Percentiles rank a stretch among this genome's conserved stretches.
Evolutionary conservation across 2,113 vertebrate species (phyloP).

Genomic region (Ctenomys sociabilis): DNA sequence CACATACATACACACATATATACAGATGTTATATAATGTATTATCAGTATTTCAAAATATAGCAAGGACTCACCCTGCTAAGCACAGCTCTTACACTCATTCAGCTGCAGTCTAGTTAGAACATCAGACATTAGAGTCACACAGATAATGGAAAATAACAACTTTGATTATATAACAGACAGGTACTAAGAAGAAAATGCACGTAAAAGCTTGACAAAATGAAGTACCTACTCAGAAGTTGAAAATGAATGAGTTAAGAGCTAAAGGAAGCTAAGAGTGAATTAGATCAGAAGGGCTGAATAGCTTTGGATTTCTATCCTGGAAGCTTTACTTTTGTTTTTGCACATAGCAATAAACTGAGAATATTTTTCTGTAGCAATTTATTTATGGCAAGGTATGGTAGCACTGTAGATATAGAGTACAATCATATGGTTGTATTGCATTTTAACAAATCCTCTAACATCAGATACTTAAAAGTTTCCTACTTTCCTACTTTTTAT

Average conservation of each 20-base stretch:
- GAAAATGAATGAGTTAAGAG: not conserved
- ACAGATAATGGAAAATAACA: not conserved
- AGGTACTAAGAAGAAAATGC: not conserved
- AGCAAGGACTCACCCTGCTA: not conserved
- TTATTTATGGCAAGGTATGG: not conserved
- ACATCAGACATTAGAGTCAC: not conserved
- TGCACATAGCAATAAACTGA: constrained; percentile 7
- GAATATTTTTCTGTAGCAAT: constrained; percentile 25
- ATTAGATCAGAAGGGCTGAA: not conserved
- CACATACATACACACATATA: too few species aligned
- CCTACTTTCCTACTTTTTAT: constrained; percentile 44
- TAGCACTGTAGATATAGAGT: not conserved
- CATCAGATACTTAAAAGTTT: constrained; percentile 25
- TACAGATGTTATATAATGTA: not conserved
- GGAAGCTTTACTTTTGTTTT: not conserved
- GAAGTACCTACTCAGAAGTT: not conserved
- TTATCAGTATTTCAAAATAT: constrained; percentile 20
- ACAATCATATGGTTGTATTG: not conserved
- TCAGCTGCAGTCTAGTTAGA: not conserved
- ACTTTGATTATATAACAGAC: not conserved
- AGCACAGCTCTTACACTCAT: not conserved
- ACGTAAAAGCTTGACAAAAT: not conserved
- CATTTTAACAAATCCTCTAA: constrained; percentile 27
- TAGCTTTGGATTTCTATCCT: not conserved
- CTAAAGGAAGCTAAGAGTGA: not conserved